phyloP scores from a whole-genome alignment of 2,113 vertebrate species.

The Varanus salvator region DNA sequence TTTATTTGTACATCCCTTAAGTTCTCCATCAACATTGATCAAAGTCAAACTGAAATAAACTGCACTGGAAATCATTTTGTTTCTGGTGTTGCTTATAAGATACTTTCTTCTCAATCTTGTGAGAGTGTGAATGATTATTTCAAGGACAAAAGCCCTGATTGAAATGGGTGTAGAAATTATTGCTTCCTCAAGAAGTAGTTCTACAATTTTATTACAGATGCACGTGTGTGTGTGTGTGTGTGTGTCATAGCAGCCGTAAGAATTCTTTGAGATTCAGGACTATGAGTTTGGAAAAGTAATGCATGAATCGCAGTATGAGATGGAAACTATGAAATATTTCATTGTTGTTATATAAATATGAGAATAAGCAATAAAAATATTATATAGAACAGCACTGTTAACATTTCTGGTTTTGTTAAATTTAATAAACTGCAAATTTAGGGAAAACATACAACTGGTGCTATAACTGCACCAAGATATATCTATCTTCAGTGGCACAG shows the following conservation, averaged over 20 bases:
- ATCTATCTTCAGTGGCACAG: not conserved
- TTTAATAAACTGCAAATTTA: slow-evolving; percentile 21
- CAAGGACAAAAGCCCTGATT: not conserved
- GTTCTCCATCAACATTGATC: not conserved
- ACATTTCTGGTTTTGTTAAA: not conserved
- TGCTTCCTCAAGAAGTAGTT: not conserved
- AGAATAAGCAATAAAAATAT: not conserved
- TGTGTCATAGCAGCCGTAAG: not conserved
- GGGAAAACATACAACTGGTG: not conserved
- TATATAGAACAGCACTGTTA: not conserved
- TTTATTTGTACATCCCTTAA: not conserved
- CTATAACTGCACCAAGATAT: not conserved
- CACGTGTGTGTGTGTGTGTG: too few relatives aligned
- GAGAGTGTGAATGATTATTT: not conserved
- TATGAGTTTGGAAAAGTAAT: too few relatives aligned
- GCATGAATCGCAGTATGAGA: too few relatives aligned
- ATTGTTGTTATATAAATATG: too few relatives aligned
- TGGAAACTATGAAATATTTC: too few relatives aligned
- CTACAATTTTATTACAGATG: not conserved
- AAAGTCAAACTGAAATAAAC: not conserved
- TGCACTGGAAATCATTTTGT: not conserved
- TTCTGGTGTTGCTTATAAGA: not conserved
- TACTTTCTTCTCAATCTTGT: not conserved
- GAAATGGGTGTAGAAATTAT: not conserved
- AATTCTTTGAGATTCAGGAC: too few relatives aligned